Evolutionary conservation across 92 coral and sea anemone species (phyloP).

Genomic region (Paragorgia papillata): DNA sequence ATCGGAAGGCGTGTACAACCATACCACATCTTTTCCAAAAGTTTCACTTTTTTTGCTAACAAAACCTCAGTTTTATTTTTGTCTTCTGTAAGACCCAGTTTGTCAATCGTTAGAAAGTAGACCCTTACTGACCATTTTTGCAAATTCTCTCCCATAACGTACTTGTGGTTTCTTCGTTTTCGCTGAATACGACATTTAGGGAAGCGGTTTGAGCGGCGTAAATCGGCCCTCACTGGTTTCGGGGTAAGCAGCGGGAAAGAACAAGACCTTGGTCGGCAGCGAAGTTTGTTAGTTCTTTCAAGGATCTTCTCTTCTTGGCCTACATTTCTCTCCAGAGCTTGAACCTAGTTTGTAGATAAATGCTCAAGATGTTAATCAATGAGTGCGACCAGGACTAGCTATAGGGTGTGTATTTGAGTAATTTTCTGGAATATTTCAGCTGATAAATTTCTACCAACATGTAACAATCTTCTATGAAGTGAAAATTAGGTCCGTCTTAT

Average conservation of each 20-base stretch:
- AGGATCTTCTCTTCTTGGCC: conserved; percentile 38
- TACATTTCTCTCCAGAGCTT: conserved; percentile 32
- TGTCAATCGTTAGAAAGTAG: conserved; percentile 4
- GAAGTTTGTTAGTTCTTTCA: conserved; percentile 17
- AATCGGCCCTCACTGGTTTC: conserved; percentile 3
- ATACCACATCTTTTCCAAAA: conserved; percentile 8
- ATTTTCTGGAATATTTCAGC: no score
- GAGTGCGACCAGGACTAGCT: no score
- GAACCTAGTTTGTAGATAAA: no score
- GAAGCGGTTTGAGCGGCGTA: conserved; percentile 5
- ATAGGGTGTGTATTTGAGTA: no score
- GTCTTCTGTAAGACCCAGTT: not conserved
- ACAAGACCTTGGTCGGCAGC: conserved; percentile 27
- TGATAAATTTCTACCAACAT: no score
- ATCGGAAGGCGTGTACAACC: conserved; percentile 10
- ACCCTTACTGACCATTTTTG: conserved; percentile 4
- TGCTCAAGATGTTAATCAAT: no score
- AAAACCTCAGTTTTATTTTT: not conserved
- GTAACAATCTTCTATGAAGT: no score
- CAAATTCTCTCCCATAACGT: conserved; percentile 31
- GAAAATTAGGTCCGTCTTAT: no score
- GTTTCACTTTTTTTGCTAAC: conserved; percentile 16
- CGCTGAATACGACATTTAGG: conserved; percentile 12
- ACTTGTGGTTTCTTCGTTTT: conserved; percentile 20
- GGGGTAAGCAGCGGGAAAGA: not conserved